These are phyloP conservation scores for Morbakka virulenta DNA, from an alignment of 30 jellyfish, hydroid and myxozoan genomes.

Conservation along the genomic window DNA sequence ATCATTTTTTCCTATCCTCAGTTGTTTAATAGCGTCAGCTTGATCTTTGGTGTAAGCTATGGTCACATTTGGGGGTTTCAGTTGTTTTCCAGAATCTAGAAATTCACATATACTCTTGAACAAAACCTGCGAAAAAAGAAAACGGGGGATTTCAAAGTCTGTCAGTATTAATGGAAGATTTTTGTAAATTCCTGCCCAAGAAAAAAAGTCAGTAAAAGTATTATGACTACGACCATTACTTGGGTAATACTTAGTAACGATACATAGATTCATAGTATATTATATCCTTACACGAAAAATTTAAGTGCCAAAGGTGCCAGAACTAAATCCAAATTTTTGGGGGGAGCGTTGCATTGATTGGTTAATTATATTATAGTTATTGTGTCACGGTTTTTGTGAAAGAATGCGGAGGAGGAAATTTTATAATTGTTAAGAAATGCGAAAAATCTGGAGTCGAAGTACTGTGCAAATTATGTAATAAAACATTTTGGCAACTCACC, in stretches of 20 bases:
- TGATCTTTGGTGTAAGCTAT: slow-evolving; percentile 73
- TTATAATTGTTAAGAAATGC: no score
- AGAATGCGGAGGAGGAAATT: no score
- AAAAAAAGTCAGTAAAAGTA: background rate
- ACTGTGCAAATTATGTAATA: no score
- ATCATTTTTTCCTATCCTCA: slow-evolving; percentile 60
- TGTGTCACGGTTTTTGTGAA: no score
- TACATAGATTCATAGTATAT: no score
- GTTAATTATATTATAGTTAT: no score
- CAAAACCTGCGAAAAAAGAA: slow-evolving; percentile 30
- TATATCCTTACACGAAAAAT: no score
- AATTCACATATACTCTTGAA: slow-evolving; percentile 25
- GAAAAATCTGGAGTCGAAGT: no score
- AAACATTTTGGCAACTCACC: no score
- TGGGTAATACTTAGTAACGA: background rate
- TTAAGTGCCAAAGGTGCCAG: no score
- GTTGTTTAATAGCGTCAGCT: slow-evolving; percentile 65
- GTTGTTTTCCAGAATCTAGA: slow-evolving; percentile 34
- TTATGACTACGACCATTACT: background rate
- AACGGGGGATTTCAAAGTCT: background rate
- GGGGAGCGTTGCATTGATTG: no score
- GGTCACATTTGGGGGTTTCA: slow-evolving; percentile 11
- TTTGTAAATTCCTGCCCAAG: background rate
- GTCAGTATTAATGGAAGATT: background rate
- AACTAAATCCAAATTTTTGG: no score